Conservation (phyloP, 2,113 vertebrate species). For the Bucco capensis region DNA sequence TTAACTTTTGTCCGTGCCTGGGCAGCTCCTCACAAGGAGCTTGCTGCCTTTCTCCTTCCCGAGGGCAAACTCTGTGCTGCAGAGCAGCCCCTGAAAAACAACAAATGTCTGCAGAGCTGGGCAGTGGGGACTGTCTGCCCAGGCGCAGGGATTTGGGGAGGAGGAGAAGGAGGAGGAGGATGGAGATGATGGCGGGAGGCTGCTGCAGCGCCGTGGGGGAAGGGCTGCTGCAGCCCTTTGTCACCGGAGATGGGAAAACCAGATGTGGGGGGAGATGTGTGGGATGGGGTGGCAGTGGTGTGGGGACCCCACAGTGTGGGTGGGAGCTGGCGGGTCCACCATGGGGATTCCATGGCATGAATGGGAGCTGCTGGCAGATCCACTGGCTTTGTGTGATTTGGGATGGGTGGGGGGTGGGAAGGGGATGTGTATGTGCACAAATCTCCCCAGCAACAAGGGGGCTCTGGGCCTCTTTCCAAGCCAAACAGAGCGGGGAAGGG, state of each 20-base stretch:
- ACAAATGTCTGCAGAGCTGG: background rate
- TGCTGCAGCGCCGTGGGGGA: conserved; percentile 40
- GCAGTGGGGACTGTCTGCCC: background rate
- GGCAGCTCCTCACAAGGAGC: background rate
- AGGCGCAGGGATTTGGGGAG: background rate
- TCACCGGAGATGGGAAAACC: conserved; percentile 44
- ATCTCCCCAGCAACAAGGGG: conserved; percentile 59
- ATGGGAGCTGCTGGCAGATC: background rate
- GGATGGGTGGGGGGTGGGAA: background rate
- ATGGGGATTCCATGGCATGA: background rate
- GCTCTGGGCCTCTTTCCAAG: conserved; percentile 24
- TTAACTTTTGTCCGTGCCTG: background rate
- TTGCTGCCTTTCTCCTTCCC: background rate
- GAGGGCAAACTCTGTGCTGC: background rate
- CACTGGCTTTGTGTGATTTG: conserved; percentile 20
- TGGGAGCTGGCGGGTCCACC: background rate
- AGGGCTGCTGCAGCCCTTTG: conserved; percentile 58
- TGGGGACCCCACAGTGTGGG: background rate
- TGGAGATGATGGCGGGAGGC: conserved; percentile 3
- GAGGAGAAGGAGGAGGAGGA: background rate
- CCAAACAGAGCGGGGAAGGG: background rate
- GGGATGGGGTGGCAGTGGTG: background rate
- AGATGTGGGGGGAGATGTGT: conserved; percentile 19
- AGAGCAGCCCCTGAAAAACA: background rate
- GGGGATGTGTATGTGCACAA: background rate